Base-by-base conservation (phyloP, 2,888 invertebrate species). In the Nasonovia ribisnigri region DNA sequence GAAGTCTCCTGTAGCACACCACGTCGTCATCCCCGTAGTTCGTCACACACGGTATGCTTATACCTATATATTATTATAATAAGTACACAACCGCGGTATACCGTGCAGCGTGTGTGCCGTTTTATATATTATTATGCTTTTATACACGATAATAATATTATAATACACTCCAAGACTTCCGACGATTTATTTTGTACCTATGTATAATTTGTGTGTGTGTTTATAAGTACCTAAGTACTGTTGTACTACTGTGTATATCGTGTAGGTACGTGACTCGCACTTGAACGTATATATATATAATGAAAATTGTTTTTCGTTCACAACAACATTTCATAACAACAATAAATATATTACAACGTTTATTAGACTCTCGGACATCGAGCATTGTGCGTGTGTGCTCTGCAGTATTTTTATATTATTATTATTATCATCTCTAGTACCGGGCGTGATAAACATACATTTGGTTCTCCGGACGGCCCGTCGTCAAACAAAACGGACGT, bases 251-350 rank as follows among this genome's bases (percentile, higher is more conserved):
- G 77, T 77, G 77, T 77, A 36, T 42, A 77, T 77, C 77, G 77
- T 77, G 77, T 77, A 77, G 20, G 36, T 77, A 77, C 36, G 36
- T 20, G 36, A 77, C 77, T 77, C 16, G 77, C 77, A 77, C 77
- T 77, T 11, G 77, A 77, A 36, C 20, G 77, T 36, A 36, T 77
- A 26, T 77, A 11, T 16, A 36, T 36, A 77, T 36, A 77, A 77
- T 36, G 77, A 36, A 29, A n/a, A 48, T 89, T 89, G 54, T 89
- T 57, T 54, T 43, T 89, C 36, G 54, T 57, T 57, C 88, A 57
- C 88, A 29, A 89, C 24, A 88, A 57, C 89, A 57, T 77, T 84
- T 91, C 91, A 84, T 36, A 91, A 91, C 91, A 91, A 91, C 91
- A 91, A 84, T 91, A 90, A 77, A 77, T 48, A 90, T 48, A 84